Conservation (phyloP, 2,113 vertebrate species). For the Malurus elegans region DNA sequence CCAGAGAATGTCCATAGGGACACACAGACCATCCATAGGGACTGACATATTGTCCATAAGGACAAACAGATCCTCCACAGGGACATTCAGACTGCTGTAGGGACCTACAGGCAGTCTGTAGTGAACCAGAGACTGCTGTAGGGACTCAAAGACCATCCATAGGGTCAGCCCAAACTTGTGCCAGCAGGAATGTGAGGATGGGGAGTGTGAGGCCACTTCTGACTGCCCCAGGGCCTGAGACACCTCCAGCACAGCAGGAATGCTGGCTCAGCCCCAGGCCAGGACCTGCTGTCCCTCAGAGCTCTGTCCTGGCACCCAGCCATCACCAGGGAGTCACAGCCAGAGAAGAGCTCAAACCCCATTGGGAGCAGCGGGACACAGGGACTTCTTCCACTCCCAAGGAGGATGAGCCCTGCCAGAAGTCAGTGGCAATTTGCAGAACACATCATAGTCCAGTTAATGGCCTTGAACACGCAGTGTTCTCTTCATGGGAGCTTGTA, state of each 20-base stretch:
- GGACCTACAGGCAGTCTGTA: too few species aligned
- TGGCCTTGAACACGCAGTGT: neutral
- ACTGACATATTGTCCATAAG: neutral
- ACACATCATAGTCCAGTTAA: accelerated
- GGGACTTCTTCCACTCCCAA: neutral
- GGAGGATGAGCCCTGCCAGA: accelerated
- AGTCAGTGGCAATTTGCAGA: neutral
- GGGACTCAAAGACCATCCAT: too few species aligned
- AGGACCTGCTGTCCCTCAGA: neutral
- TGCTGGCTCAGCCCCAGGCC: accelerated
- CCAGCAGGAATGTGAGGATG: too few species aligned
- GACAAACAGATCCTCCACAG: neutral
- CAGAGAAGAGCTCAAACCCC: accelerated
- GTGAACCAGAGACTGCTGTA: neutral
- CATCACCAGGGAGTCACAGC: accelerated
- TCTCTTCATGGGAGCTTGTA: too few species aligned
- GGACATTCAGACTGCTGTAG: neutral
- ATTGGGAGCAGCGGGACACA: neutral
- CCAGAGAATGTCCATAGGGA: neutral
- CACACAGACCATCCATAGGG: neutral
- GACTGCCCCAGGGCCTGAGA: too few species aligned
- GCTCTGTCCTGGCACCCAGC: too few species aligned
- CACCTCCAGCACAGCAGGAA: accelerated
- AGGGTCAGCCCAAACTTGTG: neutral
- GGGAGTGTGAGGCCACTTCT: neutral